Conservation (phyloP, 35 echinoderm and acorn worm genomes). For the Anneissia japonica region DNA sequence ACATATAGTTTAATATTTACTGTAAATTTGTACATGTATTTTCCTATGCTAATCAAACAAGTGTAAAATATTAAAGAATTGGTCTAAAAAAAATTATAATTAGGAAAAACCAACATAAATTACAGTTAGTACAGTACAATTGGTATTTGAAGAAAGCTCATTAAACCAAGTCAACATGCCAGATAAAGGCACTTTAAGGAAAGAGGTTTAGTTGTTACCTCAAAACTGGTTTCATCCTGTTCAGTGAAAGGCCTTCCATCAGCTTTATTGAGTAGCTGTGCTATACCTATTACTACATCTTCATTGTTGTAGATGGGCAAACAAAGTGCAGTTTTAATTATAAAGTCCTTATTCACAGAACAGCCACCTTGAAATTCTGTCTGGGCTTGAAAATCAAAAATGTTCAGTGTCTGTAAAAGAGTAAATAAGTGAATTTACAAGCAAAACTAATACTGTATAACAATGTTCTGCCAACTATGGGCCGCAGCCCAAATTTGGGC, state of each 20-base stretch:
- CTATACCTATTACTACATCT: constrained; percentile 77
- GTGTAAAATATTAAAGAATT: no score
- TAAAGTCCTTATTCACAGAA: constrained; percentile 57
- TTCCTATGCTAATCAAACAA: no score
- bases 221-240: constrained; percentile 93
- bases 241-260: constrained; percentile 47
- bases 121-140: no score
- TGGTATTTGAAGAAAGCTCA: no score
- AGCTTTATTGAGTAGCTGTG: constrained; percentile 85
- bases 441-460: no score
- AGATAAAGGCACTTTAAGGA: neutral
- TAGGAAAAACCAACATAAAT: no score
- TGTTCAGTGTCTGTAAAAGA: constrained; percentile 77
- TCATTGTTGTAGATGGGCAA: constrained; percentile 97
- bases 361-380: constrained; percentile 51
- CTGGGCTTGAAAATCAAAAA: constrained; percentile 59
- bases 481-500: no score
- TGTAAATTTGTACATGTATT: no score
- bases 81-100: no score
- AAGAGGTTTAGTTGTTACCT: constrained; percentile 50
- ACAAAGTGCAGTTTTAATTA: constrained; percentile 73
- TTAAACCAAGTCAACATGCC: no score
- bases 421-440: neutral
- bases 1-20: no score
- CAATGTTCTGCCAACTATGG: no score